phyloP scores from a whole-genome alignment of 2,888 invertebrate genomes.

The Dasysyrphus albostriatus region DNA sequence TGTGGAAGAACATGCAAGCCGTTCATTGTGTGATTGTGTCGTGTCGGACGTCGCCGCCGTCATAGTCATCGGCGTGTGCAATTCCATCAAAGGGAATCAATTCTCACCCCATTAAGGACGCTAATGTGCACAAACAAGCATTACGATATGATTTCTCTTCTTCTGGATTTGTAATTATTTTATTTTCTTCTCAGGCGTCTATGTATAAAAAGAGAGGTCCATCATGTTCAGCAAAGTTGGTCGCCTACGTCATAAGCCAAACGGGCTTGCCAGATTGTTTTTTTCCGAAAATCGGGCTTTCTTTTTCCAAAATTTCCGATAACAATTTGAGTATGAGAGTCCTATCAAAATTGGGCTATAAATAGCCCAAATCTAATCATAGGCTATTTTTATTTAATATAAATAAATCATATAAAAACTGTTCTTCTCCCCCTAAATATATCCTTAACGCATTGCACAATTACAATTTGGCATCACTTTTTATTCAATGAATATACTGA shows the following conservation, averaged over 20 bases:
- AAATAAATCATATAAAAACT: too few relatives aligned
- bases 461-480: too few relatives aligned
- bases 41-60: background rate
- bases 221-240: background rate
- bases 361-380: too few relatives aligned
- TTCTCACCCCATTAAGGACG: constrained; percentile 71
- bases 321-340: too few relatives aligned
- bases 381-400: too few relatives aligned
- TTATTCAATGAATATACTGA: too few relatives aligned
- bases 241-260: background rate
- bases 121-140: constrained; percentile 63
- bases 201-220: constrained; percentile 20
- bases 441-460: too few relatives aligned
- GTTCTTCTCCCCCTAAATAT: too few relatives aligned
- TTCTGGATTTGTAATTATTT: constrained; percentile 61
- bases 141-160: constrained; percentile 40
- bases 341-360: too few relatives aligned
- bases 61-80: constrained; percentile 17
- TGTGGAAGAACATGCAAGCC: background rate
- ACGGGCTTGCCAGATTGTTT: too few relatives aligned
- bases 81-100: constrained; percentile 72
- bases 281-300: too few relatives aligned
- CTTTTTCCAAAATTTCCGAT: too few relatives aligned
- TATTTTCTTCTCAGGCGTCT: constrained; percentile 17
- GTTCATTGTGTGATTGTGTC: background rate